These are phyloP conservation scores for Cryptomyrus ogoouensis DNA, from an alignment of 2,113 vertebrate species.

Conservation along the genomic window DNA sequence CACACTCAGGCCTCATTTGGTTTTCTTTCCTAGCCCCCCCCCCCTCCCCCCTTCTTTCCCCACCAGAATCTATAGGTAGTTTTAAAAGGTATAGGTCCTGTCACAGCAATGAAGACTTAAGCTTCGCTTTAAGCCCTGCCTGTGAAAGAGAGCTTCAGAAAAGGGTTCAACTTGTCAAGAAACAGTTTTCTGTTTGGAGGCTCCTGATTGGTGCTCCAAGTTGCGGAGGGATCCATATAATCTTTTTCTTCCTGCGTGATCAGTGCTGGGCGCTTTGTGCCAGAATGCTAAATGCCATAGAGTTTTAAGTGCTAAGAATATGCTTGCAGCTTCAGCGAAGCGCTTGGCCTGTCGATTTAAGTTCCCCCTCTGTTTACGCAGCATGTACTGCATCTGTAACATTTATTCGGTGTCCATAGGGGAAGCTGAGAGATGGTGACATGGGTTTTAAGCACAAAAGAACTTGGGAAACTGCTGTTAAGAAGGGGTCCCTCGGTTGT, in stretches of 20 bases:
- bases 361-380: not conserved
- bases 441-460: not conserved
- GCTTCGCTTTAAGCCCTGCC: not conserved
- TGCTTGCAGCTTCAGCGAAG: not conserved
- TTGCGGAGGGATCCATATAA: not conserved
- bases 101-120: conserved; percentile 7
- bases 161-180: conserved; percentile 15
- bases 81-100: not conserved
- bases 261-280: not conserved
- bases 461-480: conserved; percentile 15
- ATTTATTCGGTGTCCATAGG: not conserved
- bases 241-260: conserved; percentile 6
- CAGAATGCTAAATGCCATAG: not conserved
- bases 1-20: not conserved
- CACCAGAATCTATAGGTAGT: conserved; percentile 12
- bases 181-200: conserved; percentile 11
- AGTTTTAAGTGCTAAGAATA: not conserved
- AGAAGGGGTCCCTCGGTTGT: not conserved
- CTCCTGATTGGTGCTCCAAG: not conserved
- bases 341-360: not conserved
- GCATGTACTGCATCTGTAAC: not conserved
- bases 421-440: not conserved
- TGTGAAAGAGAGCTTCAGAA: conserved; percentile 9
- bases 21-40: not conserved
- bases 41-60: not conserved